A percentile compares a stretch with the other conserved stretches of the same genome.
phyloP scores from a whole-genome alignment of 2,888 invertebrate species.

The Carpatolechia fugitivella region DNA sequence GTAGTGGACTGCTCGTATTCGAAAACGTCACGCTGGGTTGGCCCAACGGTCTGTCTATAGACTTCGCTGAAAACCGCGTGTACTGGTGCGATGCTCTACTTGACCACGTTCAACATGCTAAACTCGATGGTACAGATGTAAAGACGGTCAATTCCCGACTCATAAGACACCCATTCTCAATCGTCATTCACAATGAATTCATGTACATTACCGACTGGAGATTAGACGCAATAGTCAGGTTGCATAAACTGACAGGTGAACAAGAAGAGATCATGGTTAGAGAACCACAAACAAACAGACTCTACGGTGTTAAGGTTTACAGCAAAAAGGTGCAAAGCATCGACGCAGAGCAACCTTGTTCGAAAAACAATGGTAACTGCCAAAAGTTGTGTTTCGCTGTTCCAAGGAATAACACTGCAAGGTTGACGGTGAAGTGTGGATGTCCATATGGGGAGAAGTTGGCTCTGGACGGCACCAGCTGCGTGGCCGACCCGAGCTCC shows the following conservation, averaged over 20 bases:
- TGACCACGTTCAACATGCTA: constrained; percentile 97
- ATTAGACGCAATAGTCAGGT: constrained; percentile 93
- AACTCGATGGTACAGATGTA: constrained; percentile 93
- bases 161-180: constrained; percentile 94
- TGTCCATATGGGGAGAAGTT: constrained; percentile 96
- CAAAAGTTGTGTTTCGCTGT: constrained; percentile 97
- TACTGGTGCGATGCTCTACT: constrained; percentile 99
- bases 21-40: constrained; percentile 95
- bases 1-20: constrained; percentile 91
- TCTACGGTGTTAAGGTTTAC: constrained; percentile 95
- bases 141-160: constrained; percentile 92
- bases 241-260: constrained; percentile 93
- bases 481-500: constrained; percentile 88
- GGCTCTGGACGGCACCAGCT: constrained; percentile 83
- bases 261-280: constrained; percentile 91
- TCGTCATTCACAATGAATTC: constrained; percentile 93
- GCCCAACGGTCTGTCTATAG: constrained; percentile 98
- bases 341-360: constrained; percentile 88
- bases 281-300: constrained; percentile 92
- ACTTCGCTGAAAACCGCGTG: constrained; percentile 90
- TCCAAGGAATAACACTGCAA: constrained; percentile 80
- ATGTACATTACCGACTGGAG: constrained; percentile 99
- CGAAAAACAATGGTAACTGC: constrained; percentile 92
- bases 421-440: constrained; percentile 86
- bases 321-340: constrained; percentile 86